Evolutionary conservation across 2,113 vertebrate species (phyloP).

Genomic region (Lontra canadensis): DNA sequence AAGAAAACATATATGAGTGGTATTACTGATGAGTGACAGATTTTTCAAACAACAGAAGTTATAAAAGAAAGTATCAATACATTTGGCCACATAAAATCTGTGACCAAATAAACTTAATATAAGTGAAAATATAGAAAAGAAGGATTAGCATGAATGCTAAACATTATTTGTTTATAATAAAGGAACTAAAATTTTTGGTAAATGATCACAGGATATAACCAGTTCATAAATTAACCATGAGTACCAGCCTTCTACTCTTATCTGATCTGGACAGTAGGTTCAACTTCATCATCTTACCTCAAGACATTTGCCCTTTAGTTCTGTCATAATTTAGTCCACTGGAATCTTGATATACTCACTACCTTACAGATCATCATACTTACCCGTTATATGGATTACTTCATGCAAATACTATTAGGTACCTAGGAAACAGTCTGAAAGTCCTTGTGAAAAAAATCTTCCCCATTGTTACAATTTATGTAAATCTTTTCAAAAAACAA

Average conservation of each 20-base stretch:
- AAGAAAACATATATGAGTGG: background rate
- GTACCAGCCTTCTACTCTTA: background rate
- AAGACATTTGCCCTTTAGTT: background rate
- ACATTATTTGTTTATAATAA: background rate
- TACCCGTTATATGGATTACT: background rate
- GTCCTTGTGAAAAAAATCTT: background rate
- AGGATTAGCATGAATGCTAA: background rate
- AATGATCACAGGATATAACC: background rate
- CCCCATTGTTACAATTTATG: background rate
- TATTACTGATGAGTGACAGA: background rate
- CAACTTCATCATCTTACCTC: no score
- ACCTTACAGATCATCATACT: background rate
- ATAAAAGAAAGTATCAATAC: background rate
- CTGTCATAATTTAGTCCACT: background rate
- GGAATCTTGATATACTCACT: background rate
- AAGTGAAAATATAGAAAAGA: background rate
- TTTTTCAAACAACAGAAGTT: background rate
- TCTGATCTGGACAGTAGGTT: no score
- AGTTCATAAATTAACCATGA: background rate
- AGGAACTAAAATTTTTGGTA: background rate
- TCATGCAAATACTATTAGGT: background rate
- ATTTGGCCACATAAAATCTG: background rate
- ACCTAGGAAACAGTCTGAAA: background rate
- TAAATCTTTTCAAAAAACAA: background rate
- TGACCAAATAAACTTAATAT: background rate